Evolutionary conservation across 2,113 vertebrate genomes (phyloP).

Genomic region (Passer montanus): DNA sequence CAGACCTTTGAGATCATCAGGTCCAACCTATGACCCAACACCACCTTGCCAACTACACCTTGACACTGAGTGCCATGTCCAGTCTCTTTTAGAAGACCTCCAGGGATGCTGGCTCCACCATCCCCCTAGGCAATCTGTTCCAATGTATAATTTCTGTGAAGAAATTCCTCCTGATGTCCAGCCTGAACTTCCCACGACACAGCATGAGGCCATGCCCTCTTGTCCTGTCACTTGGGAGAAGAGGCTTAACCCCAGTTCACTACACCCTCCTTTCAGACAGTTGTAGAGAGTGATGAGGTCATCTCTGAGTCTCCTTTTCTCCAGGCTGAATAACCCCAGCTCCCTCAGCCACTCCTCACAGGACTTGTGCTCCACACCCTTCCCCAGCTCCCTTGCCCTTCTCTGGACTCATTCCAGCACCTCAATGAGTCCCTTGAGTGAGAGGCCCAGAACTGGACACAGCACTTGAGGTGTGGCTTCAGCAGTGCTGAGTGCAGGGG

Average conservation of each 20-base stretch:
- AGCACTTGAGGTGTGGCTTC: background rate
- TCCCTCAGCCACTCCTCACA: background rate
- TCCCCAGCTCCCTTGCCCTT: background rate
- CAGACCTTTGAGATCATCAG: background rate
- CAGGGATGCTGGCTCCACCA: background rate
- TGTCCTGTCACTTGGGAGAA: background rate
- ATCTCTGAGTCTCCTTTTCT: background rate
- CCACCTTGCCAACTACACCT: background rate
- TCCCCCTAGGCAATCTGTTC: background rate
- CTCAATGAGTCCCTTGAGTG: background rate
- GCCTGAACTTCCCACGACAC: background rate
- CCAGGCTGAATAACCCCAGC: background rate
- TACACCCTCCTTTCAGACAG: background rate
- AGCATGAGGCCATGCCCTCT: background rate
- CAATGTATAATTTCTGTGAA: background rate
- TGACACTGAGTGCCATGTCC: background rate
- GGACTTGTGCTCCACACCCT: background rate
- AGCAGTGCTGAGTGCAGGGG: background rate
- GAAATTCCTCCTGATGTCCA: background rate
- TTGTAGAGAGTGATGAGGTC: background rate
- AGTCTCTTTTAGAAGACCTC: background rate
- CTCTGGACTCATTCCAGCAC: background rate
- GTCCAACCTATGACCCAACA: background rate
- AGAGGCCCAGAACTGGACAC: background rate
- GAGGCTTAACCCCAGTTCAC: background rate